These are phyloP conservation scores for Diplogasteroides magnus DNA, from an alignment of 1,140 invertebrate species.

Conservation along the genomic window DNA sequence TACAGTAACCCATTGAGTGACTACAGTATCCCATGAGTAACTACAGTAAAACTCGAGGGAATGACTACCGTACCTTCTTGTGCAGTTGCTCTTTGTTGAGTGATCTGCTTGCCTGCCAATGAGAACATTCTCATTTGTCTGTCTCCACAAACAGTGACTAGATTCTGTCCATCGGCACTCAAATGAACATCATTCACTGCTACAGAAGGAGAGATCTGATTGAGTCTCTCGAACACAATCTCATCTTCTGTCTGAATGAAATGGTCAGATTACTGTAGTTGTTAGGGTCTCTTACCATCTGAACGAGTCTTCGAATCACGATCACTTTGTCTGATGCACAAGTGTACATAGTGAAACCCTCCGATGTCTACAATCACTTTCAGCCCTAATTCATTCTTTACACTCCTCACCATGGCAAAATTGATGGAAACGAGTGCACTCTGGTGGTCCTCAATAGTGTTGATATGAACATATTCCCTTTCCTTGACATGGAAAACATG, in stretches of 20 bases:
- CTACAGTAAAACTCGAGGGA: no score
- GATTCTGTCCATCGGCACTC: background rate
- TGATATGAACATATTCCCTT: background rate
- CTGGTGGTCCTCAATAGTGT: slow-evolving; percentile 1
- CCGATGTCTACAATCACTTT: background rate
- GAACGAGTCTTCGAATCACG: background rate
- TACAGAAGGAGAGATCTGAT: background rate
- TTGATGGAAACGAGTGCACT: slow-evolving; percentile 8
- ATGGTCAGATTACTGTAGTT: background rate
- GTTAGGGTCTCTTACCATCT: background rate
- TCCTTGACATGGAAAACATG: background rate
- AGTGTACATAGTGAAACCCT: slow-evolving; percentile 3
- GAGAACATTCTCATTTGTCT: slow-evolving; percentile 1
- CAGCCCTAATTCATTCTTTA: no score
- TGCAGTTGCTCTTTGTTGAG: background rate
- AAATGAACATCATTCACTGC: background rate
- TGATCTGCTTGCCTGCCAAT: background rate
- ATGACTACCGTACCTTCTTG: background rate
- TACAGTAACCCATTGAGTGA: background rate
- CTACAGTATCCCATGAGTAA: no score
- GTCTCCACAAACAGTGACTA: background rate
- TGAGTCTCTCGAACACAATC: background rate
- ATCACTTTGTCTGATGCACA: slow-evolving; percentile 5
- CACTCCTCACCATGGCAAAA: no score
- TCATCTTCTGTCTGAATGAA: background rate